Evolutionary conservation across 92 coral and sea anemone species (phyloP), one percentile per base, ranked within the genome.

Genomic region (Bergia sp.): DNA sequence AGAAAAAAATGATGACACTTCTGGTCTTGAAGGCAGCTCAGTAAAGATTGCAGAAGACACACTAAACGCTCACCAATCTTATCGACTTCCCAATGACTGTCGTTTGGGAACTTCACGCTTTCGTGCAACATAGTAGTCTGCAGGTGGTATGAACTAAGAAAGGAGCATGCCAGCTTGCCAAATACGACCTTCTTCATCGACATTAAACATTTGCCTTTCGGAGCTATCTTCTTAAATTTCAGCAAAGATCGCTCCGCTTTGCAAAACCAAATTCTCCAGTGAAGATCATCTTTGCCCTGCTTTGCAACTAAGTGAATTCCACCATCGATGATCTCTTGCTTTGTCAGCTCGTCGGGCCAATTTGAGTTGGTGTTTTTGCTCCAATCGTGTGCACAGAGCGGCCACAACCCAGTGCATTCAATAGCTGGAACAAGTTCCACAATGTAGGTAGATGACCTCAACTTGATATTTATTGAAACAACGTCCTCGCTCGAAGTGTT

Each of bases 231-330:
- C 40, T 77, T 85, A 38, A 93, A 89, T 65, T 93, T 79, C 41
- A 93, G 85, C 88, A 91, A 76, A 41, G 57, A 65, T 37, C 85
- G 73, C 71, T 93, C 95, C 20, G 95, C 93, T 58, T 89, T 89
- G 81, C 90, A 91, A 77, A 86, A 93, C 89, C 95, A 93, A 61
- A 91, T 91, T 81, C 91, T 89, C 95, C 95, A 93, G 42, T 93
- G 93, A 66, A 85, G 89, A 21, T 85, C 95, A 55, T 79, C 82
- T 18, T 87, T 76, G 16, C 92, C 75, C 6, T 87, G 77, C 87
- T 93, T 93, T 66, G 95, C 93, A 89, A 93, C 91, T 36, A 93
- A 58, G 41, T 93, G 92, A 45, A 93, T 76, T 10, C 95, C 93
- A 53, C 91, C 81, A 21, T 83, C 73, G 15, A 91, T 44, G 72